A percentile compares a stretch with the other conserved stretches of the same genome.
Evolutionary conservation across 2,113 vertebrate species (phyloP).

Genomic region (Chitala chitala): DNA sequence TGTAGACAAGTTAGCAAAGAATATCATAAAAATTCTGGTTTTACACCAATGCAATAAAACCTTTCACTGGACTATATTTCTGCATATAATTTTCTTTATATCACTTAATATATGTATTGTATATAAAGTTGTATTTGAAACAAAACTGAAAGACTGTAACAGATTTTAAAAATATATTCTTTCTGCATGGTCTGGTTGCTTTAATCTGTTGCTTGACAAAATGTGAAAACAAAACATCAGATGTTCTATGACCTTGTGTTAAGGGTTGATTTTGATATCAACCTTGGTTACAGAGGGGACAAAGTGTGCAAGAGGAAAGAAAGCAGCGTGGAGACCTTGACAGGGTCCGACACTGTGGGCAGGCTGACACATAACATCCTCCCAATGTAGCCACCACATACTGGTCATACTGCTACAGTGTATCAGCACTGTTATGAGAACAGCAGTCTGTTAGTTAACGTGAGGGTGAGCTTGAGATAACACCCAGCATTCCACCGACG

Average conservation of each 20-base stretch:
- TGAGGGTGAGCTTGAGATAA: neutral
- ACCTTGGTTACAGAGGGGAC: neutral
- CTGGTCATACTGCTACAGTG: neutral
- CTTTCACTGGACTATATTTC: no score
- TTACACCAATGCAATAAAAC: no score
- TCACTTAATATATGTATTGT: no score
- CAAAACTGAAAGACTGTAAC: no score
- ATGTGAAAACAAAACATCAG: neutral
- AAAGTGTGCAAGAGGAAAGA: neutral
- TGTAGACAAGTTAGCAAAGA: no score
- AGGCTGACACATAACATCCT: constrained; percentile 17
- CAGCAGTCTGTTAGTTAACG: neutral
- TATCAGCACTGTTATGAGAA: constrained; percentile 10
- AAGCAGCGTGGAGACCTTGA: neutral
- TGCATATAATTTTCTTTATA: no score
- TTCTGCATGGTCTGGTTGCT: no score
- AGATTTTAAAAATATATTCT: no score
- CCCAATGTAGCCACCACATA: neutral
- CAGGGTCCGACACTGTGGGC: neutral
- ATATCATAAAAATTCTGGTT: no score
- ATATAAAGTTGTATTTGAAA: no score
- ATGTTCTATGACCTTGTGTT: neutral
- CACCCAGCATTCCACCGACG: neutral
- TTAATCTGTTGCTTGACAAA: no score
- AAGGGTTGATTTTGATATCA: constrained; percentile 1